A percentile compares a stretch with the other conserved stretches of the same genome.
Evolutionary conservation across 2,113 vertebrate species (phyloP).

Genomic region (Regulus satrapa): DNA sequence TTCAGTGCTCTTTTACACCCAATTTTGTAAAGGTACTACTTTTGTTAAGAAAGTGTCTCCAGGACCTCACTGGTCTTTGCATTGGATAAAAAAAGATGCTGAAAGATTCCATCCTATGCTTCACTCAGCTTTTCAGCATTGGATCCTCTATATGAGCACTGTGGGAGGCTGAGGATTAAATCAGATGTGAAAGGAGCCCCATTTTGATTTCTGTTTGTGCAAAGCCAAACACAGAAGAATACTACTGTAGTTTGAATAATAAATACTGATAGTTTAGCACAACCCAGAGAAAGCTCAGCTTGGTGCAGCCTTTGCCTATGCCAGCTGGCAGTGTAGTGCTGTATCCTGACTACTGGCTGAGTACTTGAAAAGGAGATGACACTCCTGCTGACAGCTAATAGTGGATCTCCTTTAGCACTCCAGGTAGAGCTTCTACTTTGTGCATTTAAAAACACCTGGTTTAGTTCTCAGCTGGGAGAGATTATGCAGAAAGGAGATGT

Average conservation of each 20-base stretch:
- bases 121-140: neutral
- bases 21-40: neutral
- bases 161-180: neutral
- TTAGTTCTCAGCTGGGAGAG: slow-evolving; percentile 30
- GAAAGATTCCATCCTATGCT: neutral
- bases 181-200: neutral
- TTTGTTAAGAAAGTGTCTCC: neutral
- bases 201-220: neutral
- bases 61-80: neutral
- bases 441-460: slow-evolving; percentile 59
- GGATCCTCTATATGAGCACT: neutral
- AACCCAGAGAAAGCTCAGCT: neutral
- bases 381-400: slow-evolving; percentile 48
- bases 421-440: slow-evolving; percentile 38
- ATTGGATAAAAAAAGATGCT: neutral
- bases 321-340: neutral
- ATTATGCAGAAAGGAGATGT: slow-evolving; percentile 21
- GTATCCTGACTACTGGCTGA: slow-evolving; percentile 1
- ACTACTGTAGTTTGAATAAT: neutral
- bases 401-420: slow-evolving; percentile 40
- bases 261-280: neutral
- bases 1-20: neutral
- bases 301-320: neutral
- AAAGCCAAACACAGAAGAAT: neutral
- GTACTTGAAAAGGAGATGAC: slow-evolving; percentile 37